These are phyloP conservation scores for Tenthredo notha DNA, from an alignment of 2,888 invertebrate genomes.

Conservation along the genomic window DNA sequence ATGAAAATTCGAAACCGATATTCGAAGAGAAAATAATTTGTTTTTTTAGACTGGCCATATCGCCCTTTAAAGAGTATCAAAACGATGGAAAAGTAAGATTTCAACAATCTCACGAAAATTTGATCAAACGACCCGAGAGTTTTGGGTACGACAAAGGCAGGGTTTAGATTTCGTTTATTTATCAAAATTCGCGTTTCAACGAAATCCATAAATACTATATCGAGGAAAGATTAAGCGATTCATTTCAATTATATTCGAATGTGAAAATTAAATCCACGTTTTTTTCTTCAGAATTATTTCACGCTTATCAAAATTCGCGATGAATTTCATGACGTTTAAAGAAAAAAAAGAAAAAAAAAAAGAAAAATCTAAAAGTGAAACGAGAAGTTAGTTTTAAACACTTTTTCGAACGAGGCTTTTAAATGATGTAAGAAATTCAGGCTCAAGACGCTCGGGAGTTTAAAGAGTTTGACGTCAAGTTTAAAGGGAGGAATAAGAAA, in stretches of 20 bases:
- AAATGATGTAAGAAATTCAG: not conserved
- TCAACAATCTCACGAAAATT: not conserved
- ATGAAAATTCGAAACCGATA: not conserved
- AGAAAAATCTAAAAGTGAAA: not conserved
- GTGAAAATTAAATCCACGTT: not conserved
- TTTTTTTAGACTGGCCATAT: not conserved
- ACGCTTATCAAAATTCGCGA: not conserved
- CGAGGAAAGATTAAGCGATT: too few species aligned
- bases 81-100: not conserved
- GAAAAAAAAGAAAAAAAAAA: too few species aligned
- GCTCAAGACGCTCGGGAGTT: not conserved
- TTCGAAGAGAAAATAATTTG: not conserved
- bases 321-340: not conserved
- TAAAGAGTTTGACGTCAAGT: not conserved
- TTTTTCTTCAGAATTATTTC: not conserved
- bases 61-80: not conserved
- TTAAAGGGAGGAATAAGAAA: not conserved
- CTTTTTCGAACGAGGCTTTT: not conserved
- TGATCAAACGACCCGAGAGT: not conserved
- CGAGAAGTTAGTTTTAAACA: conserved; percentile 3
- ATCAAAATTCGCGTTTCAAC: too few species aligned
- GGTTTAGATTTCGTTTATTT: not conserved
- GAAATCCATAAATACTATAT: not conserved
- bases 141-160: not conserved
- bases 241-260: not conserved